Conservation (phyloP, 2,113 vertebrate genomes). For the Genyomyrus donnyi region DNA sequence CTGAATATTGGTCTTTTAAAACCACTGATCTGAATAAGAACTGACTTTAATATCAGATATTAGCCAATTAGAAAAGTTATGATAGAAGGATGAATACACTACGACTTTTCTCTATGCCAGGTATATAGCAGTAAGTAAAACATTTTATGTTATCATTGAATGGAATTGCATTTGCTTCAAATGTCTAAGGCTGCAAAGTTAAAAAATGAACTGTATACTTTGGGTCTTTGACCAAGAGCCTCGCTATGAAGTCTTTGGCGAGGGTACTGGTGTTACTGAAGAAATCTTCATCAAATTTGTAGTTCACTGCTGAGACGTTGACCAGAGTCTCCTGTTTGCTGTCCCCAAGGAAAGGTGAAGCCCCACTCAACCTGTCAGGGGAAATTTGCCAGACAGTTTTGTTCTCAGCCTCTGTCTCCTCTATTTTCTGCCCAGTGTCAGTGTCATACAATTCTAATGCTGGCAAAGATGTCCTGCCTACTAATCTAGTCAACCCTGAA, state of each 20-base stretch:
- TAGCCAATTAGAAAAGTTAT: neutral
- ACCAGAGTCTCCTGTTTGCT: constrained; percentile 94
- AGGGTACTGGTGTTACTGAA: constrained; percentile 86
- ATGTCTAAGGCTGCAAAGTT: neutral
- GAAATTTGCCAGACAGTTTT: constrained; percentile 11
- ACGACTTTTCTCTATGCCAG: neutral
- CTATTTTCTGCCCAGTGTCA: neutral
- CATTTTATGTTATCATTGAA: neutral
- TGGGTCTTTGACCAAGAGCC: constrained; percentile 90
- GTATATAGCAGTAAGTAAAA: neutral
- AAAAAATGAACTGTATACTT: constrained; percentile 66
- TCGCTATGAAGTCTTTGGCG: constrained; percentile 93
- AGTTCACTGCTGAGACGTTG: constrained; percentile 94
- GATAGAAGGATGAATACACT: neutral
- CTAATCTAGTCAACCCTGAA: neutral
- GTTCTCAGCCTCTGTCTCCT: neutral
- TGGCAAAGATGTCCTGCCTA: neutral
- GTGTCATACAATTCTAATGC: neutral
- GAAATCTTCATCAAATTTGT: constrained; percentile 92
- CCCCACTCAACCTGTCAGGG: constrained; percentile 77
- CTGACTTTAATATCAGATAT: neutral
- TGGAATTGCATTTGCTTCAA: neutral
- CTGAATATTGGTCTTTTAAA: neutral
- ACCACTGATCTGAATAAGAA: neutral
- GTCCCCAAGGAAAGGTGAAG: constrained; percentile 93